Percentiles rank a stretch among this genome's conserved stretches.
Evolutionary conservation across 2,888 invertebrate species (phyloP).

Genomic region (Tridacna gigas): DNA sequence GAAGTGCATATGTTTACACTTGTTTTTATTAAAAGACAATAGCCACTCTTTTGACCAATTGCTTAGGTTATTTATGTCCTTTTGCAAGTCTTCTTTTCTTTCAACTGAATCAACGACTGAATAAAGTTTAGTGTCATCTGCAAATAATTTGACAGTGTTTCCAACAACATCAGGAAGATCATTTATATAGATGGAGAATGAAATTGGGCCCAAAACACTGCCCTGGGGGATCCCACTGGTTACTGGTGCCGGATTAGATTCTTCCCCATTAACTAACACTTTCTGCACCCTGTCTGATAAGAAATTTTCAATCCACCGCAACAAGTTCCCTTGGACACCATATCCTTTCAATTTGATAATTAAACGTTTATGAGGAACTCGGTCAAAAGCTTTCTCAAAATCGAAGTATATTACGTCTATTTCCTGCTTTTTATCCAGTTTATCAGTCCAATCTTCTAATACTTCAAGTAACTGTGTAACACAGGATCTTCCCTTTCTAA

Average conservation of each 20-base stretch:
- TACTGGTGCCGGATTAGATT: background rate
- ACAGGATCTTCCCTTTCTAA: background rate
- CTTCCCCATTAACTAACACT: background rate
- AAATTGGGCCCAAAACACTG: slow-evolving; percentile 8
- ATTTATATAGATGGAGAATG: slow-evolving; percentile 8
- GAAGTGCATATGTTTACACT: slow-evolving; percentile 9
- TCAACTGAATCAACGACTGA: background rate
- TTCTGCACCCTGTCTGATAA: background rate
- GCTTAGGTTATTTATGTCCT: background rate
- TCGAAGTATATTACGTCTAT: background rate
- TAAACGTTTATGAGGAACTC: background rate
- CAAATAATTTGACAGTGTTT: background rate
- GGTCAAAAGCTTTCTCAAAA: slow-evolving; percentile 6
- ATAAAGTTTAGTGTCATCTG: slow-evolving; percentile 9
- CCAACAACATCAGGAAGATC: background rate
- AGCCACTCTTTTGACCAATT: background rate
- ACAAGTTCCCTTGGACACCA: background rate
- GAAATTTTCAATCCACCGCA: slow-evolving; percentile 3
- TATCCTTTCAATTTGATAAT: background rate
- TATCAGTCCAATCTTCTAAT: background rate
- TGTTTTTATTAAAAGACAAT: background rate
- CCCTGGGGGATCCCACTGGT: slow-evolving; percentile 14
- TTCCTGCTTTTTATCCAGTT: background rate
- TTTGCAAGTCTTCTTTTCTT: background rate
- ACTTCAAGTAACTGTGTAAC: background rate